These are phyloP conservation scores for Hoplostethus atlanticus DNA, from an alignment of 2,797 vertebrate species.

Conservation along the genomic window DNA sequence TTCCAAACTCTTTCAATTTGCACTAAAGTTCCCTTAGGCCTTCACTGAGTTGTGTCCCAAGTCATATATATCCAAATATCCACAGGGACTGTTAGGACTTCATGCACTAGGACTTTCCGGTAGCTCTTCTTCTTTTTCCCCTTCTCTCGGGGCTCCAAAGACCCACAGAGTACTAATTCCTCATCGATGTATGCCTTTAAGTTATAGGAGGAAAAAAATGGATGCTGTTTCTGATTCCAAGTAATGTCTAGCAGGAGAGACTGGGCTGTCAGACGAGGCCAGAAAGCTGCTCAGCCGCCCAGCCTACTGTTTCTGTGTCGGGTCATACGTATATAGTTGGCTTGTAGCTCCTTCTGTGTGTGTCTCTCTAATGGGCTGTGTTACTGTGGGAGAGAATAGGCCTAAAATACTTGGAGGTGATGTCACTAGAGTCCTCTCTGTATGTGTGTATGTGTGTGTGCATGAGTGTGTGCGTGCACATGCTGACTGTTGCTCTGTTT, in stretches of 20 bases:
- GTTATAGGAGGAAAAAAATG: constrained; percentile 18
- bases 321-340: constrained; percentile 34
- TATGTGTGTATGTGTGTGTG: neutral
- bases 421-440: constrained; percentile 3
- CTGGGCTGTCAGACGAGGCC: constrained; percentile 30
- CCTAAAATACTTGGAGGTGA: constrained; percentile 27
- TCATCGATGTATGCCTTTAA: too few species aligned
- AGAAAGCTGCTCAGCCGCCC: constrained; percentile 43
- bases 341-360: constrained; percentile 1
- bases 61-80: constrained; percentile 19
- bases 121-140: constrained; percentile 26
- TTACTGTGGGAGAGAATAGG: constrained; percentile 26
- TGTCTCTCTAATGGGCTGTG: constrained; percentile 23
- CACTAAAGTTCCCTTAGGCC: neutral
- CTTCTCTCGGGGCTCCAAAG: constrained; percentile 10
- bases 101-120: neutral
- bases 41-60: constrained; percentile 1
- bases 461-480: neutral
- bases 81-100: constrained; percentile 6
- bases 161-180: constrained; percentile 45
- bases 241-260: constrained; percentile 16
- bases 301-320: constrained; percentile 46
- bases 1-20: constrained; percentile 9
- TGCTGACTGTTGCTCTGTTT: neutral
- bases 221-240: constrained; percentile 24